Percentiles rank a stretch among this genome's conserved stretches.
phyloP scores from a whole-genome alignment of 2,797 vertebrate species.

The Lepus oiostolus region DNA sequence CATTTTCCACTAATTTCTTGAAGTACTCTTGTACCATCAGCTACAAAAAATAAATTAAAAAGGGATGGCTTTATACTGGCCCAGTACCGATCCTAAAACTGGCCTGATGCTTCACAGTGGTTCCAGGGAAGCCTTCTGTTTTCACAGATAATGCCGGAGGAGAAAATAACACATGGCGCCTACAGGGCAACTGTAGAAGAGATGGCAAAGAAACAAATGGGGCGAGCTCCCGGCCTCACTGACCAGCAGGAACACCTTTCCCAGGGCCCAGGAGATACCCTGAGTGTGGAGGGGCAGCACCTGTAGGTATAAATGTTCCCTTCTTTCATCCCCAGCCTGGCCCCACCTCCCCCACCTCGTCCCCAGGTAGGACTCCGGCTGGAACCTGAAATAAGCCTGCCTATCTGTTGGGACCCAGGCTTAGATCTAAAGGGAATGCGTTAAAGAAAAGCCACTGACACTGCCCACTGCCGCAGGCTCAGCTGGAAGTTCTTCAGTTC shows the following conservation, averaged over 20 bases:
- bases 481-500: not conserved
- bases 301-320: not conserved
- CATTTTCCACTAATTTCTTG: not conserved
- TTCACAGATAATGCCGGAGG: not conserved
- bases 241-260: not conserved
- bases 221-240: not conserved
- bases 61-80: not conserved
- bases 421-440: not conserved
- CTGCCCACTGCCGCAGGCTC: too few relatives aligned
- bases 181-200: too few relatives aligned
- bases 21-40: not conserved
- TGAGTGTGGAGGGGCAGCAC: rapidly evolving
- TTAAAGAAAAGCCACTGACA: not conserved
- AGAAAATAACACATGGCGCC: not conserved
- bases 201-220: not conserved
- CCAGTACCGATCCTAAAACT: not conserved
- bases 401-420: not conserved
- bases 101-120: not conserved
- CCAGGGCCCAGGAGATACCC: not conserved
- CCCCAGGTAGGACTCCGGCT: not conserved
- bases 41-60: not conserved
- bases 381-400: not conserved
- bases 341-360: not conserved
- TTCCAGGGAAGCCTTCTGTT: not conserved
- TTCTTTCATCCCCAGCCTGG: not conserved